Conservation (phyloP, 2,113 vertebrate genomes). For the Megaleporinus macrocephalus region DNA sequence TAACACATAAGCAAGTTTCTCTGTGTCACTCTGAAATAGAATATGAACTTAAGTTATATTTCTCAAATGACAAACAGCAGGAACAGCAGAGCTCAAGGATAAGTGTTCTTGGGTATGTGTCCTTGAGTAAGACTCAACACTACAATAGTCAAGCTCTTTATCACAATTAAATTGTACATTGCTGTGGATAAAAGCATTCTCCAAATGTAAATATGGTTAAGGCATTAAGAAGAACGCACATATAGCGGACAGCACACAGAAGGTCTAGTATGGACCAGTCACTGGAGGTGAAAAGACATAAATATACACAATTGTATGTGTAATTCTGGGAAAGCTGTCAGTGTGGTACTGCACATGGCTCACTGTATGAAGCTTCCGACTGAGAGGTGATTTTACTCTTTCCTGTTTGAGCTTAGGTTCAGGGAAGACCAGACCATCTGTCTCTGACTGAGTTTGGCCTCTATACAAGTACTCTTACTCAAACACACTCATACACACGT, state of each 20-base stretch:
- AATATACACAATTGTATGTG: background rate
- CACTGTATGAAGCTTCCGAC: conserved; percentile 34
- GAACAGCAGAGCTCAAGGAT: too few relatives aligned
- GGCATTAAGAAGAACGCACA: too few relatives aligned
- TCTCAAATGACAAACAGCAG: too few relatives aligned
- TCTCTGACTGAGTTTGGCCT: conserved; percentile 40
- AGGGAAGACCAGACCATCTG: conserved; percentile 55
- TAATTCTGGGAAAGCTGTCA: background rate
- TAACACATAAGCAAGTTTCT: too few relatives aligned
- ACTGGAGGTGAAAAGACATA: background rate
- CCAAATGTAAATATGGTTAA: too few relatives aligned
- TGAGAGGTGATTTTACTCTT: conserved; percentile 49
- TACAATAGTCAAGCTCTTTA: too few relatives aligned
- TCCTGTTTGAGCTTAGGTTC: conserved; percentile 46
- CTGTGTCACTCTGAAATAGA: too few relatives aligned
- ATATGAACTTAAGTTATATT: too few relatives aligned
- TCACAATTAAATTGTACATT: too few relatives aligned
- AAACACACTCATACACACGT: background rate
- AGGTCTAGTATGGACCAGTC: background rate
- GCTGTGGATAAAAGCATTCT: too few relatives aligned
- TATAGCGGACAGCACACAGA: background rate
- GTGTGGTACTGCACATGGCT: conserved; percentile 5
- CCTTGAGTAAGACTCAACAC: too few relatives aligned
- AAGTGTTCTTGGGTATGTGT: too few relatives aligned
- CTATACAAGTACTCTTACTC: background rate